phyloP scores from a whole-genome alignment of 2,888 invertebrate genomes.

The Drosophila peninsularis region DNA sequence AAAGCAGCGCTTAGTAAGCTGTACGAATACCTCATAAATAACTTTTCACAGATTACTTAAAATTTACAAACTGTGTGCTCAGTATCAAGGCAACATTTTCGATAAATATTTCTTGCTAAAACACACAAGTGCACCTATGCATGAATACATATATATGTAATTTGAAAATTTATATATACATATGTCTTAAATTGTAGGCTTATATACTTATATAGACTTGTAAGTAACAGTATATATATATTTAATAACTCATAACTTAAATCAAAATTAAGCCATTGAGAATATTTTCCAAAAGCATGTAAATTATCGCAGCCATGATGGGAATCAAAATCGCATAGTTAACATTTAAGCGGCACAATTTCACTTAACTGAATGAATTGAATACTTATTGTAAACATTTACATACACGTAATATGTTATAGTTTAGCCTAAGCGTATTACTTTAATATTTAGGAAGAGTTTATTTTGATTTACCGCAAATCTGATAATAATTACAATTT shows the following conservation, averaged over 20 bases:
- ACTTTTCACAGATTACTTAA: constrained; percentile 19
- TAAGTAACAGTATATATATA: constrained; percentile 5
- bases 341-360: constrained; percentile 80
- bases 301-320: constrained; percentile 38
- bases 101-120: constrained; percentile 14
- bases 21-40: constrained; percentile 29
- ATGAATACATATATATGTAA: constrained; percentile 4
- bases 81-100: constrained; percentile 27
- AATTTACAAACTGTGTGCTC: constrained; percentile 31
- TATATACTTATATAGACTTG: constrained; percentile 35
- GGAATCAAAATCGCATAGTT: constrained; percentile 64
- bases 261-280: constrained; percentile 32
- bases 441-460: constrained; percentile 35
- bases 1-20: constrained; percentile 17
- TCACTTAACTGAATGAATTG: constrained; percentile 70
- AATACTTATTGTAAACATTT: constrained; percentile 32
- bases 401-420: constrained; percentile 11
- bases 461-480: constrained; percentile 43
- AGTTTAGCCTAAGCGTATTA: constrained; percentile 42
- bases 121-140: constrained; percentile 4
- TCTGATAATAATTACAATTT: constrained; percentile 51
- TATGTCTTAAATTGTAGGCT: constrained; percentile 14
- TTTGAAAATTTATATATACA: not conserved
- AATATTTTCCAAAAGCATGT: constrained; percentile 32
- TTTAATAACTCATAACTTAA: constrained; percentile 28